Conservation (phyloP, 2,113 vertebrate genomes). For the Climacteris rufus region DNA sequence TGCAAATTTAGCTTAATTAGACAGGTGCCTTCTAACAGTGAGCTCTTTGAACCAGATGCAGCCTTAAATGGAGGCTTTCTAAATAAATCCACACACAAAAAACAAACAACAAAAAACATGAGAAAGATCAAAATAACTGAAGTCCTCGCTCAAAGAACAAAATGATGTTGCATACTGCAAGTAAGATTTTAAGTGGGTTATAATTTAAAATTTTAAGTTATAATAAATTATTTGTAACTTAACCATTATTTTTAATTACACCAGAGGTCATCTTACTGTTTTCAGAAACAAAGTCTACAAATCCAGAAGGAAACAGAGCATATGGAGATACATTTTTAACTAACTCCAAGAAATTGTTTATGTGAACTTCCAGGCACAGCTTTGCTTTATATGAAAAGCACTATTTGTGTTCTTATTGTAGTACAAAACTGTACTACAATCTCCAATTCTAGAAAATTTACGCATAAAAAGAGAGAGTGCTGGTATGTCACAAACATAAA, state of each 20-base stretch:
- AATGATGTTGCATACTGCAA: not conserved
- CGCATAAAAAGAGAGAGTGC: not conserved
- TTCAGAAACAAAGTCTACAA: not conserved
- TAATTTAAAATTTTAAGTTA: not conserved
- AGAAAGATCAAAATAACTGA: not conserved
- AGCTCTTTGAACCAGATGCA: not conserved
- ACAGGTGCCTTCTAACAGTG: not conserved
- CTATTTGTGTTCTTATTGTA: not conserved
- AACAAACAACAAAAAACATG: not conserved
- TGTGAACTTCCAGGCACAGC: not conserved
- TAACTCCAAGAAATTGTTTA: not conserved
- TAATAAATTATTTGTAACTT: not conserved
- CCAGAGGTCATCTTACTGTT: not conserved
- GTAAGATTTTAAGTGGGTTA: not conserved
- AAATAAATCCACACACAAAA: not conserved
- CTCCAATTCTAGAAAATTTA: not conserved
- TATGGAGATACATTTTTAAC: not conserved
- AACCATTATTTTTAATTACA: not conserved
- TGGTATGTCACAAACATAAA: not conserved
- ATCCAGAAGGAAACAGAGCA: not conserved
- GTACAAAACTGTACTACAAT: not conserved
- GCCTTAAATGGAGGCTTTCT: not conserved
- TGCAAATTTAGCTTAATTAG: not conserved
- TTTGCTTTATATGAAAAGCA: not conserved
- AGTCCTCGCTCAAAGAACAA: not conserved